Evolutionary conservation across 2,797 vertebrate genomes (phyloP).

Genomic region (Orestias chungarensis): DNA sequence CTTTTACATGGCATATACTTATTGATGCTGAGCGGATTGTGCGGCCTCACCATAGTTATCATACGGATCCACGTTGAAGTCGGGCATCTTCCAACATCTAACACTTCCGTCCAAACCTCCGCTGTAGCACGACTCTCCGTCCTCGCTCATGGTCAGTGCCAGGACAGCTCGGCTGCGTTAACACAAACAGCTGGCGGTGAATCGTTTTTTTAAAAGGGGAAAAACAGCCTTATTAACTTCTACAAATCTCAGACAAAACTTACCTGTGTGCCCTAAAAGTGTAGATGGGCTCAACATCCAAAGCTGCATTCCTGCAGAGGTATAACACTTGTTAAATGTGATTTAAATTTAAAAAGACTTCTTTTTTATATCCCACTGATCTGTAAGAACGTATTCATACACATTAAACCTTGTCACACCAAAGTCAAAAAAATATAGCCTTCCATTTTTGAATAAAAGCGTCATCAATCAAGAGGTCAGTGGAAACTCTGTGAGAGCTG

Average conservation of each 20-base stretch:
- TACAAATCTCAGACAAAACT: constrained; percentile 24
- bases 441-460: too few species aligned
- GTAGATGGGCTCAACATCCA: constrained; percentile 91
- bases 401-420: neutral
- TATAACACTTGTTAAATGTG: constrained; percentile 6
- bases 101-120: constrained; percentile 85
- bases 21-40: neutral
- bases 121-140: constrained; percentile 87
- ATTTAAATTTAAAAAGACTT: neutral
- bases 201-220: neutral
- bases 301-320: constrained; percentile 83
- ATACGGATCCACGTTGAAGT: constrained; percentile 90
- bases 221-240: neutral
- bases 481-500: neutral
- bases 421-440: too few species aligned
- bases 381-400: neutral
- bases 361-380: neutral
- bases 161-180: constrained; percentile 85
- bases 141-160: constrained; percentile 84
- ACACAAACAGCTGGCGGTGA: neutral
- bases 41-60: constrained; percentile 87
- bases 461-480: neutral
- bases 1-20: too few species aligned
- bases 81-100: constrained; percentile 90
- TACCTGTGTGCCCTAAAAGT: constrained; percentile 92